A percentile compares a stretch with the other conserved stretches of the same genome.
Evolutionary conservation across 2,888 invertebrate species (phyloP).

Genomic region (Pycnomerus fuliginosus): DNA sequence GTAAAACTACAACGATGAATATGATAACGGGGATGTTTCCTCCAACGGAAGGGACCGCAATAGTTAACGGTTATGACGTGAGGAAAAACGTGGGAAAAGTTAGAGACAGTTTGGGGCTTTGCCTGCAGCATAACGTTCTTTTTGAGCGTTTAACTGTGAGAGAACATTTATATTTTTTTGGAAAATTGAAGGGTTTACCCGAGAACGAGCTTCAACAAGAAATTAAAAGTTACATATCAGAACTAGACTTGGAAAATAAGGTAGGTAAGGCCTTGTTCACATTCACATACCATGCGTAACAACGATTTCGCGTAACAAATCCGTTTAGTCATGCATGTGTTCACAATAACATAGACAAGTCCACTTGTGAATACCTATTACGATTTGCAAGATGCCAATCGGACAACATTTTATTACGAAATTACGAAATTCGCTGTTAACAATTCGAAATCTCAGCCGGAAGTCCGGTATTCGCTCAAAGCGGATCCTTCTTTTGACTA

Average conservation of each 20-base stretch:
- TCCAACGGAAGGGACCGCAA: slow-evolving; percentile 63
- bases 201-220: slow-evolving; percentile 16
- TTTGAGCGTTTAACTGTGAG: slow-evolving; percentile 73
- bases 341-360: no score
- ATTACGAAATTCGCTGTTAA: no score
- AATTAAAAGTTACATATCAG: slow-evolving; percentile 14
- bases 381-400: no score
- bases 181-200: slow-evolving; percentile 60
- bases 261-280: no score
- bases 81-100: slow-evolving; percentile 59
- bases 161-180: slow-evolving; percentile 77
- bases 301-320: no score
- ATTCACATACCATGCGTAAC: no score
- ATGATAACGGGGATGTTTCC: slow-evolving; percentile 70
- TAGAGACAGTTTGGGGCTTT: slow-evolving; percentile 67
- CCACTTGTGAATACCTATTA: no score
- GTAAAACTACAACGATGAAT: slow-evolving; percentile 86
- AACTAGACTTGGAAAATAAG: slow-evolving; percentile 21
- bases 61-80: slow-evolving; percentile 67
- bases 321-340: no score
- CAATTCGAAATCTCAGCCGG: no score
- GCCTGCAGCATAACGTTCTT: slow-evolving; percentile 78
- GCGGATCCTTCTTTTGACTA: no score
- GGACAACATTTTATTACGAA: no score
- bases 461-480: no score